phyloP scores from a whole-genome alignment of 2,797 vertebrate species.

The Anguilla obscura region DNA sequence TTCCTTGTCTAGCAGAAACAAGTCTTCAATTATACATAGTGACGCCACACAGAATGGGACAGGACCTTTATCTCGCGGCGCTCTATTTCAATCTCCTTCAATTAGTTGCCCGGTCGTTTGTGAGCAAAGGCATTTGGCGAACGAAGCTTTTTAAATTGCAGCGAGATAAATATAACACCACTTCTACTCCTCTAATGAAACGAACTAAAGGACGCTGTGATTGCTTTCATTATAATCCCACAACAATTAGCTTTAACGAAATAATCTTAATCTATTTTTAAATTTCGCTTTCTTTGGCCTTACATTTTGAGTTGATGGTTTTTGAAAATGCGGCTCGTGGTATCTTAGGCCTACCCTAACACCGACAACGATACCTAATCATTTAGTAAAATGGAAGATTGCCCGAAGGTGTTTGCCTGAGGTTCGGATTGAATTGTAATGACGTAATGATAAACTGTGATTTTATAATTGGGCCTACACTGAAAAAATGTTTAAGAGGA shows the following conservation, averaged over 20 bases:
- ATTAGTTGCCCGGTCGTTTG: background rate
- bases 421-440: background rate
- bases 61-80: background rate
- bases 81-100: conserved; percentile 24
- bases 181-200: conserved; percentile 16
- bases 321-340: background rate
- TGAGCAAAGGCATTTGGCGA: conserved; percentile 13
- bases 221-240: background rate
- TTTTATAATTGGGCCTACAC: background rate
- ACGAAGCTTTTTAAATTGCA: conserved; percentile 6
- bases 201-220: conserved; percentile 7
- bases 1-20: conserved; percentile 1
- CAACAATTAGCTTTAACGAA: conserved; percentile 10
- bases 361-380: background rate
- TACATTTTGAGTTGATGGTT: background rate
- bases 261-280: background rate
- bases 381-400: background rate
- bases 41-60: background rate
- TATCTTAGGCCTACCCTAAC: background rate
- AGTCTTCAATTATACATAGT: conserved; percentile 9
- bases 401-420: background rate
- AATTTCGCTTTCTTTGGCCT: background rate
- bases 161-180: conserved; percentile 25
- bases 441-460: background rate
- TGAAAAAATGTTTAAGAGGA: background rate